Conservation (phyloP, 2,113 vertebrate genomes). For the Gila orcuttii region DNA sequence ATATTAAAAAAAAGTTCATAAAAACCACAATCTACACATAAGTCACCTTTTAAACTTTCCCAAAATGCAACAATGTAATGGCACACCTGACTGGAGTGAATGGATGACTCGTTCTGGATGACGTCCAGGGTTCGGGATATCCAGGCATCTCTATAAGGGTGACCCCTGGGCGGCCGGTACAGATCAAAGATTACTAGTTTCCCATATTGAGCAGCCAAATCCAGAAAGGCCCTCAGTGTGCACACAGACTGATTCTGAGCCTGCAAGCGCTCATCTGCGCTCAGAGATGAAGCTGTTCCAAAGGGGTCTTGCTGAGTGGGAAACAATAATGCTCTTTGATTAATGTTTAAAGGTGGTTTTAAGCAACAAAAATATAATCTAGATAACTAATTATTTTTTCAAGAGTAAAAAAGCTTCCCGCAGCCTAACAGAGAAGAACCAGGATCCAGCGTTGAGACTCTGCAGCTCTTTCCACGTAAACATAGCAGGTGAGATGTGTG, state of each 20-base stretch:
- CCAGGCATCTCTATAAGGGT: slow-evolving; percentile 80
- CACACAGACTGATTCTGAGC: slow-evolving; percentile 81
- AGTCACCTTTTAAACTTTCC: background rate
- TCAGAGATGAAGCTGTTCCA: slow-evolving; percentile 70
- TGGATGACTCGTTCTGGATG: slow-evolving; percentile 70
- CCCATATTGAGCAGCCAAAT: slow-evolving; percentile 73
- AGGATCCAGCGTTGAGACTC: slow-evolving; percentile 85
- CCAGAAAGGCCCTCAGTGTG: slow-evolving; percentile 79
- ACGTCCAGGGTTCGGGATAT: slow-evolving; percentile 77
- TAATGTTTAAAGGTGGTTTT: background rate
- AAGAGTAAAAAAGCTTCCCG: background rate
- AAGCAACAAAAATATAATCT: background rate
- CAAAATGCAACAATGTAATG: background rate
- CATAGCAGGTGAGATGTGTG: slow-evolving; percentile 64
- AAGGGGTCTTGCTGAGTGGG: slow-evolving; percentile 81
- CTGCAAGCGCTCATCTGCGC: slow-evolving; percentile 66
- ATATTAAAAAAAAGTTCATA: background rate
- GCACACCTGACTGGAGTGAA: slow-evolving; percentile 80
- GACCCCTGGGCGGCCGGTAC: slow-evolving; percentile 76
- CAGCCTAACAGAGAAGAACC: slow-evolving; percentile 82
- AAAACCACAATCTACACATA: background rate
- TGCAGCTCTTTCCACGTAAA: slow-evolving; percentile 84
- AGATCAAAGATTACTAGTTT: slow-evolving; percentile 86
- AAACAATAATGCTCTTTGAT: background rate
- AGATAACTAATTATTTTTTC: background rate